Conservation (phyloP, 2,113 vertebrate genomes). For the Lichenostomus cassidix region DNA sequence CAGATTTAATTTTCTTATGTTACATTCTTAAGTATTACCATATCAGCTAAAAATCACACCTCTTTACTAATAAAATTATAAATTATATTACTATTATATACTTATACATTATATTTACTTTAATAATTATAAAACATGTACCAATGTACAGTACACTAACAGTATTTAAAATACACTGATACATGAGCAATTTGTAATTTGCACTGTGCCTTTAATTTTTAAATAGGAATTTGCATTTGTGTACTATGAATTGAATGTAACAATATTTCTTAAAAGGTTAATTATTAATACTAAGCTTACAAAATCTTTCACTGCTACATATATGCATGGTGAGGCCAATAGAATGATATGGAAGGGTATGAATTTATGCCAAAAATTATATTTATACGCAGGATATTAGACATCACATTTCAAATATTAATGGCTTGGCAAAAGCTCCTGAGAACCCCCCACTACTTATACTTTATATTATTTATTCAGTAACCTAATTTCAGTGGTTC, state of each 20-base stretch:
- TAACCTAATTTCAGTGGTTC: conserved; percentile 45
- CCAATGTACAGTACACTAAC: rapidly evolving
- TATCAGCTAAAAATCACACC: not conserved
- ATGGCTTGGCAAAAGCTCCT: conserved; percentile 19
- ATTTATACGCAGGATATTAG: conserved; percentile 3
- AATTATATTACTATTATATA: not conserved
- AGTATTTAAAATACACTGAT: not conserved
- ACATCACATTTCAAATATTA: conserved; percentile 25
- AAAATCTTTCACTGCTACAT: not conserved
- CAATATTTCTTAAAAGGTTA: not conserved
- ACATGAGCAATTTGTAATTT: not conserved
- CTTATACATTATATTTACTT: not conserved
- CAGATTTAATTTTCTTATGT: not conserved
- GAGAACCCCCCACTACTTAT: conserved; percentile 4
- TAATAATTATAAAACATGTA: not conserved
- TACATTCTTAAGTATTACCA: not conserved
- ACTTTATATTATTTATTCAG: conserved; percentile 41
- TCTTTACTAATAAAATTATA: not conserved
- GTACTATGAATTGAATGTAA: not conserved
- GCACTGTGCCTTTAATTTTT: not conserved
- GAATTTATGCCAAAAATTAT: conserved; percentile 4
- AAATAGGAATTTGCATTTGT: not conserved
- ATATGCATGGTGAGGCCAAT: not conserved
- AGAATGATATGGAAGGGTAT: not conserved
- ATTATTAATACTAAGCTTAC: not conserved